Base-by-base conservation (phyloP, 2,797 vertebrate species). In the Acomys russatus region DNA sequence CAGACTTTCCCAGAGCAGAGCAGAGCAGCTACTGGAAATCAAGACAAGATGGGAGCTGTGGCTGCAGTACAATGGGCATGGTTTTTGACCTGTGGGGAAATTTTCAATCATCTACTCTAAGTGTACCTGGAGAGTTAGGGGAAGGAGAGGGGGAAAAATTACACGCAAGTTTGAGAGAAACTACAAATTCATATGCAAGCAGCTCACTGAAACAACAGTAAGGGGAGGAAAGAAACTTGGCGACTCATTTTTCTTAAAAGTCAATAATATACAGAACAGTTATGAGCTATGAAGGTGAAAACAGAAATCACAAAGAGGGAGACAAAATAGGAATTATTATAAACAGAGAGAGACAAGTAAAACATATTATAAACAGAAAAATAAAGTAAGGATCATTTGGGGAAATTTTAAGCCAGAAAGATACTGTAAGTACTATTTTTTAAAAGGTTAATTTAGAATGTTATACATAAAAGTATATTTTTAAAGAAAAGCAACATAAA, bases 401-500 rank as follows among this genome's bases (percentile, higher is more conserved):
- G 30, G 28, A 14, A 35, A 30, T 66, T 49, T 33, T 20, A 88
- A 76, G 68, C 6, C 61, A 92, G 35, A 95, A 49, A 92, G 22
- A 68, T 76, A 80, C n/a, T 92, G 23, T 35, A 83, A 76, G 22
- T 35, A 56, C 20, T 68, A 88, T 66, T 30, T 33, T 63, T 17
- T 18, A 2, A 86, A 85, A 44, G 20, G 17, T 38, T 80, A 44
- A 64, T 18, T 61, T 73, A 87, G 56, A 80, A 8, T 88, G 88
- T 35, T 88, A 68, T 18, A 86, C 12, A 35, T 51, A 56, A 33
- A 71, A 54, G 35, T 11, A 51, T 30, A 44, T 82, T 66, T 87
- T 9, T n/a, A 89, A 91, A n/a, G 18, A 18, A 73, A 91, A 64
- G 14, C 83, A 91, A 88, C 49, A 66, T 30, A 49, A 91, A 77